These are phyloP conservation scores for Folsomia manolachei DNA, from an alignment of 2,888 invertebrate species.

Conservation along the genomic window DNA sequence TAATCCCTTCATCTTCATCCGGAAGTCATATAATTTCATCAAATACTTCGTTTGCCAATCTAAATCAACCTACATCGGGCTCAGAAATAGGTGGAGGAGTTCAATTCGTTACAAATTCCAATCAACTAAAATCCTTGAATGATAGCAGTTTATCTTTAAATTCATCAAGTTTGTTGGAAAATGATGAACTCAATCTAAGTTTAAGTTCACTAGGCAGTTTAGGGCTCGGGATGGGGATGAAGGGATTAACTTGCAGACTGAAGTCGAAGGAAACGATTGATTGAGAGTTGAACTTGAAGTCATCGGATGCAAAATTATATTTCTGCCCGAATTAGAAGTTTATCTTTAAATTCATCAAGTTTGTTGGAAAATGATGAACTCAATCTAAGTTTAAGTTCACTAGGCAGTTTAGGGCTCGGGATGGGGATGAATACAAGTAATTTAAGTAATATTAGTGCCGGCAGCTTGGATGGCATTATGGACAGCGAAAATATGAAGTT, in stretches of 20 bases:
- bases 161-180: conserved; percentile 21
- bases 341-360: conserved; percentile 10
- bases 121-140: neutral
- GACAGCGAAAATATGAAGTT: conserved; percentile 56
- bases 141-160: conserved; percentile 1
- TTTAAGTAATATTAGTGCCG: neutral
- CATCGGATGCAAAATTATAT: neutral
- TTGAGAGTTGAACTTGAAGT: neutral
- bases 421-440: neutral
- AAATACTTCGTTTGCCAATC: conserved; percentile 18
- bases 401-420: conserved; percentile 26
- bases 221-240: neutral
- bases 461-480: conserved; percentile 54
- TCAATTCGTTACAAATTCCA: neutral
- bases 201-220: conserved; percentile 23
- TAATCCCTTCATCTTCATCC: neutral
- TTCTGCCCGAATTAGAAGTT: neutral
- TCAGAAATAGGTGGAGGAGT: neutral
- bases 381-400: conserved; percentile 23
- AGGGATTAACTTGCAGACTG: neutral
- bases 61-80: conserved; percentile 3
- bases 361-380: conserved; percentile 35
- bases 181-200: conserved; percentile 37
- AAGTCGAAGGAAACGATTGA: neutral
- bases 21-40: neutral